phyloP scores from a whole-genome alignment of 2,113 vertebrate species.

The Platycercus adscitus region DNA sequence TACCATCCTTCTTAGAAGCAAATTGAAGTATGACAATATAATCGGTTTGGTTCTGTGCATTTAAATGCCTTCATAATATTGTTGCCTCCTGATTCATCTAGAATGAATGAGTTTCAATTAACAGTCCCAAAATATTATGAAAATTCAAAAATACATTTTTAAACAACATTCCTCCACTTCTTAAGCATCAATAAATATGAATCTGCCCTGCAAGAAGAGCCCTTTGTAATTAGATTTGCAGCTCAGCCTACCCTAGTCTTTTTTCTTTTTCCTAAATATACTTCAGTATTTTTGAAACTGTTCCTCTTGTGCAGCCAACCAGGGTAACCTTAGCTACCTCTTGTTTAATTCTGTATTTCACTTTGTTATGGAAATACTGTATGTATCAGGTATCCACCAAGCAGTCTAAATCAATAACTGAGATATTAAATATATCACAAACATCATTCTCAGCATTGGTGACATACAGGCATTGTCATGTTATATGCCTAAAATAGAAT shows the following conservation, averaged over 20 bases:
- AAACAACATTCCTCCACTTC: neutral
- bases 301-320: neutral
- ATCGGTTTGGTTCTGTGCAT: neutral
- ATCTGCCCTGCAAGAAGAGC: neutral
- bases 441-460: constrained; percentile 61
- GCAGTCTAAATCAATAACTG: constrained; percentile 60
- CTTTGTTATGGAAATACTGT: constrained; percentile 41
- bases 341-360: constrained; percentile 48
- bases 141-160: neutral
- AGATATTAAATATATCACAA: constrained; percentile 68
- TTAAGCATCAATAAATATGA: neutral
- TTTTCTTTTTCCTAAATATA: neutral
- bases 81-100: neutral
- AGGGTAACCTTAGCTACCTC: constrained; percentile 49
- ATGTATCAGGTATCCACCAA: constrained; percentile 53
- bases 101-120: neutral
- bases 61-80: neutral
- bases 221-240: neutral
- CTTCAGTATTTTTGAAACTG: neutral
- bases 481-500: constrained; percentile 52
- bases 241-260: neutral
- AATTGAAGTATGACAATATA: neutral
- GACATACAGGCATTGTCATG: constrained; percentile 61
- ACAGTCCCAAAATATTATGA: neutral
- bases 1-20: neutral